Base-by-base conservation (phyloP, 2,113 vertebrate species). In the Callionymus lyra region DNA sequence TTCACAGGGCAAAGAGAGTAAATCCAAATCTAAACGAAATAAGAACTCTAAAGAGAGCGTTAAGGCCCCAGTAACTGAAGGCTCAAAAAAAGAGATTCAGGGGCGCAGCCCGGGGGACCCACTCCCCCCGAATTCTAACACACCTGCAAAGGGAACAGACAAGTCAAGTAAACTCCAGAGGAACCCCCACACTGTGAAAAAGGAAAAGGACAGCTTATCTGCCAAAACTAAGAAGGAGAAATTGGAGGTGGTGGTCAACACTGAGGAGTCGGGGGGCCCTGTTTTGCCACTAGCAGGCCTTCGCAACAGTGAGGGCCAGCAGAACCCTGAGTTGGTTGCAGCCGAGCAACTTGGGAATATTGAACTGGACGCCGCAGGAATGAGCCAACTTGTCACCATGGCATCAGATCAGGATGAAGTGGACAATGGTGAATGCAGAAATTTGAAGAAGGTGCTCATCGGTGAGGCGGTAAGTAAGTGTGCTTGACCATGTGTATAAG, bases 141-240 rank as follows among this genome's bases (percentile, higher is more conserved):
- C 64, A 19, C 54, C 77, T 9, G 53, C 68, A 2, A 96, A 96
- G 68, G 88, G 86, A 68, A 77, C 79, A 0, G 93, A 98, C 68
- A 98, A 97, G 66, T 79, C 83, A 0, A 72, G 84, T 56, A 98
- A 97, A 76, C 76, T 84, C 0, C 86, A 89, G 44, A 90, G 93
- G 12, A 79, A 79, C 0, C 73, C 89, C 46, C 84, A 91, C 0
- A 63, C 85, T 41, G 87, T 86, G 65, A 98, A 95, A 79, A 97
- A 97, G 74, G 92, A 95, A 54, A 98, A 97, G 56, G 93, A 97
- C 14, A 85, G 84, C 0, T 47, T 83, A 34, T 84, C 86, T 0
- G 89, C 89, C 40, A 97, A 97, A 77, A 86, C 63, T 76, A 96
- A 95, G 76, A 97, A 97, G 79, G 94, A 98, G 36, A 94, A 96